phyloP scores from a whole-genome alignment of 1,140 invertebrate species.

The Drosophila obscura region DNA sequence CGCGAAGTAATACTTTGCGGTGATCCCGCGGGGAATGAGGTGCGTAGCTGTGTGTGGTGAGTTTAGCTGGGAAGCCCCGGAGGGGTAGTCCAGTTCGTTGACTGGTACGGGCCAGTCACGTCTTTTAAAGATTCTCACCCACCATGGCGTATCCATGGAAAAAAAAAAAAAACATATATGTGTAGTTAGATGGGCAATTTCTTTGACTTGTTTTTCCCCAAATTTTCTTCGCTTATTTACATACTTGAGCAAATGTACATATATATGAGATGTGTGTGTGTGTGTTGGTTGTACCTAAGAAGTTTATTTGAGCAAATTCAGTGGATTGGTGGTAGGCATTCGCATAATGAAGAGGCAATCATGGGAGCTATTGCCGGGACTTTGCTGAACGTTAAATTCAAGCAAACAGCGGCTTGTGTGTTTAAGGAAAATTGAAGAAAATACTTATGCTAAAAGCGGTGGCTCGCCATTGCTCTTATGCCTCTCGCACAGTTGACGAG shows the following conservation, averaged over 20 bases:
- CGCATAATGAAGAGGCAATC: slow-evolving; percentile 44
- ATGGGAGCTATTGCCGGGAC: slow-evolving; percentile 23
- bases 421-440: slow-evolving; percentile 29
- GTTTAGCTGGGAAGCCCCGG: no score
- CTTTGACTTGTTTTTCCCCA: slow-evolving; percentile 9
- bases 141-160: no score
- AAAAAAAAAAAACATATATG: no score
- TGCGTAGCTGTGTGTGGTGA: no score
- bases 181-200: slow-evolving; percentile 4
- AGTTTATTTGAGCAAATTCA: slow-evolving; percentile 22
- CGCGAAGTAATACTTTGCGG: no score
- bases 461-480: background rate
- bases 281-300: background rate
- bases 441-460: background rate
- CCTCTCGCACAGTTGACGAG: background rate
- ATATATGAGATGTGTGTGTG: background rate
- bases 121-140: no score
- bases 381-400: slow-evolving; percentile 26
- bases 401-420: slow-evolving; percentile 45
- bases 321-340: slow-evolving; percentile 14
- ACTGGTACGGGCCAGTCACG: no score
- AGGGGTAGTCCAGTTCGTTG: no score
- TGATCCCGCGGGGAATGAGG: no score
- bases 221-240: slow-evolving; percentile 36
- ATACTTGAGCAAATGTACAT: slow-evolving; percentile 45